Evolutionary conservation across 2,797 vertebrate genomes (phyloP), one percentile per base, ranked within the genome.

Genomic region (Anisognathus igniventris): DNA sequence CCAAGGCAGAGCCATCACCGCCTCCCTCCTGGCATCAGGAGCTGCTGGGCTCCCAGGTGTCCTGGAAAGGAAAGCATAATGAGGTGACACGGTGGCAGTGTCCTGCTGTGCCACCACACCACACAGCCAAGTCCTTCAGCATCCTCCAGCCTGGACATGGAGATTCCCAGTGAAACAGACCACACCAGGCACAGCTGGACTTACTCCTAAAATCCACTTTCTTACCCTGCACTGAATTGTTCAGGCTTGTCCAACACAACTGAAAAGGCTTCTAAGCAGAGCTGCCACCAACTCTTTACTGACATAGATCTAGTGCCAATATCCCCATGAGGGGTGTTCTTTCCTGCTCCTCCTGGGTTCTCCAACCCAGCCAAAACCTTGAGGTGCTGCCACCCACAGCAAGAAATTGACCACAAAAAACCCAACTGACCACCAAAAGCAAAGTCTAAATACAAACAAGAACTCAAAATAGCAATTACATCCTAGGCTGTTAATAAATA

Each of bases 101-200:
- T 53, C 81, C 78, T 72, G 45, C 66, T 4, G 7, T 16, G 70
- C 40, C 50, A 7, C 42, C 31, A 17, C 18, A 48, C n/a, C 47
- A 5, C 4, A 1, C 19, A 30, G 42, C 39, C 0, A 0, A 53
- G 47, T 35, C 44, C 44, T 22, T 6, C 84, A 23, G 50, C 16
- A 0, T 23, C 51, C 51, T 23, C 3, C 44, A 82, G 35, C 39
- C 28, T 0, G 0, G 57, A 28, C 57, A 23, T 0, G 0, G 61
- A 10, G 37, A 14, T 47, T 47, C 6, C 31, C 62, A 64, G 61
- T 8, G 14, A 30, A 42, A 20, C 57, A 76, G 16, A 58, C 10
- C n/a, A 35, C 60, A 65, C 7, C 23, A 14, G 8, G 7, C 14
- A 1, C 0, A 1, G 7, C 30, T 14, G 6, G 12, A 47, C 8